phyloP scores from a whole-genome alignment of 2,113 vertebrate genomes.

The Rattus rattus region DNA sequence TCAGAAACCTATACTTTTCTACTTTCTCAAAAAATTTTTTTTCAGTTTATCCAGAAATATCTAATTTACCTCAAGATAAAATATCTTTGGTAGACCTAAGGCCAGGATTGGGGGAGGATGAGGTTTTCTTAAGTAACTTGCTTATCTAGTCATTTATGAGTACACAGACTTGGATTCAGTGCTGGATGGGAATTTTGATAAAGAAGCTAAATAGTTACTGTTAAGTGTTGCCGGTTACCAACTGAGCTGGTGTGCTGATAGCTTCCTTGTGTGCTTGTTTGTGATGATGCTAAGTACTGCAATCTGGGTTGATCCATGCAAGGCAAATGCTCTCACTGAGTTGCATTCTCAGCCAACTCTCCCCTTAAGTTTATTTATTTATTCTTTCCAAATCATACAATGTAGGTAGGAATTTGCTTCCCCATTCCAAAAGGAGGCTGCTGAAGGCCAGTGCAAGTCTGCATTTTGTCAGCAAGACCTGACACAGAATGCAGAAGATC shows the following conservation, averaged over 20 bases:
- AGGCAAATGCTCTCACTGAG: neutral
- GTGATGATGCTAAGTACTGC: neutral
- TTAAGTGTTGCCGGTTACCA: neutral
- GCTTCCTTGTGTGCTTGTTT: neutral
- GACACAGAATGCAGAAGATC: neutral
- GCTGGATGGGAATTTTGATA: neutral
- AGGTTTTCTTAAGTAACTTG: neutral
- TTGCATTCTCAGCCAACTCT: neutral
- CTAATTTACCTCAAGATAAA: neutral
- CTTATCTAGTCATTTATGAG: neutral
- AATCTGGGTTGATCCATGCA: neutral
- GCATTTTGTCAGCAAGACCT: neutral
- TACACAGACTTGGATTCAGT: neutral
- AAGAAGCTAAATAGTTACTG: neutral
- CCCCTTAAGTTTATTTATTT: neutral
- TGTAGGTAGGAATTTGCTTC: neutral
- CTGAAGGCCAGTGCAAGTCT: neutral
- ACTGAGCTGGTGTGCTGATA: neutral
- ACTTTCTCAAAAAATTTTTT: neutral
- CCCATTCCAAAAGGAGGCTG: neutral
- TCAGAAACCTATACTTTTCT: neutral
- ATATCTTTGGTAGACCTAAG: neutral
- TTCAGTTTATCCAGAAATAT: conserved; percentile 37
- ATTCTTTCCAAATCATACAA: neutral
- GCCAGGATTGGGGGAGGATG: neutral